These are phyloP conservation scores for Pantherophis guttatus DNA, from an alignment of 2,113 vertebrate genomes.

Conservation along the genomic window DNA sequence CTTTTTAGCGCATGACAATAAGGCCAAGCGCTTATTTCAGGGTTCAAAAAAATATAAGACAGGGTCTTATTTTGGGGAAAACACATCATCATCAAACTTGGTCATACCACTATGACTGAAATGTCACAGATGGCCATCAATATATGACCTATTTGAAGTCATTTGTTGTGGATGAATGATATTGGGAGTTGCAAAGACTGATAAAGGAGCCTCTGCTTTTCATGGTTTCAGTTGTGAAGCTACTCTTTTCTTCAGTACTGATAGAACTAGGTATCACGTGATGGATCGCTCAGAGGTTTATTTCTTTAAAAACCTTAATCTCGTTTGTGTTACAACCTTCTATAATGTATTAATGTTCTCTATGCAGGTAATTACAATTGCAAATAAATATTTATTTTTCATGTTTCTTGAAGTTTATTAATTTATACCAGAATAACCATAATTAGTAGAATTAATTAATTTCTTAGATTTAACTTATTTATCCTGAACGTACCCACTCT, in stretches of 20 bases:
- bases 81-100: neutral
- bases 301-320: neutral
- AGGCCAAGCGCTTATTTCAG: no score
- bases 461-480: constrained; percentile 52
- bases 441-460: constrained; percentile 55
- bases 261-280: neutral
- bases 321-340: constrained; percentile 3
- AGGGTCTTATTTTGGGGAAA: no score
- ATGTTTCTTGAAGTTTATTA: constrained; percentile 46
- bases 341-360: constrained; percentile 27
- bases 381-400: constrained; percentile 34
- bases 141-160: neutral
- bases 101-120: neutral
- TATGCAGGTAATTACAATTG: constrained; percentile 33
- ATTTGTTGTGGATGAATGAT: neutral
- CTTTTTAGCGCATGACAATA: no score
- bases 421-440: constrained; percentile 47
- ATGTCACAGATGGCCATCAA: neutral
- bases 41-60: no score
- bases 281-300: neutral
- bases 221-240: neutral
- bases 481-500: constrained; percentile 39
- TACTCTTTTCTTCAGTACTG: neutral
- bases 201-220: neutral
- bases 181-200: neutral